These are phyloP conservation scores for Brachionus plicatilis DNA, from an alignment of 1,140 invertebrate species.

Conservation along the genomic window DNA sequence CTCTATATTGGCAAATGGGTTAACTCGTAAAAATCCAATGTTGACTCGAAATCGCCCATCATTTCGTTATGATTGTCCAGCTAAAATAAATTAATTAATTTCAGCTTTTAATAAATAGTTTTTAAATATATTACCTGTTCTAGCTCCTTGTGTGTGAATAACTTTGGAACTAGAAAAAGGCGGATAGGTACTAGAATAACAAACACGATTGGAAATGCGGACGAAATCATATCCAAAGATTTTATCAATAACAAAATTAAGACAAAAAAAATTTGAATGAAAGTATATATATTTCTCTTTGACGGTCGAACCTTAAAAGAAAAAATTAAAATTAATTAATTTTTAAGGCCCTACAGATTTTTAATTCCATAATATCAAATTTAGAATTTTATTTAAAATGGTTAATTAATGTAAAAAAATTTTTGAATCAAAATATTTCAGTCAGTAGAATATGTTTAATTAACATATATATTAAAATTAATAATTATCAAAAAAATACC, in stretches of 20 bases:
- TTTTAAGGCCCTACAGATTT: no score
- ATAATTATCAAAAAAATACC: no score
- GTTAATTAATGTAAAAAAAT: no score
- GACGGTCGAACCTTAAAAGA: slow-evolving; percentile 14
- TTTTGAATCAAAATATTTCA: no score
- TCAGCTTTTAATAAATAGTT: neutral
- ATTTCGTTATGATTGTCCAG: slow-evolving; percentile 10
- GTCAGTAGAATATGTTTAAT: no score
- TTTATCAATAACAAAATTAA: slow-evolving; percentile 21
- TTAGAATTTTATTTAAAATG: no score
- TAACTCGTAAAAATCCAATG: slow-evolving; percentile 30
- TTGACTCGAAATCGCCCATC: neutral
- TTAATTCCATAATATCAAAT: no score
- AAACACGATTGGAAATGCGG: slow-evolving; percentile 33
- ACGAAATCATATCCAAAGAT: slow-evolving; percentile 4
- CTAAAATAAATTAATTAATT: neutral
- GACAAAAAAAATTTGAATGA: slow-evolving; percentile 35
- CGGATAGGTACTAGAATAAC: slow-evolving; percentile 27
- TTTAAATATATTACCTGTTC: neutral
- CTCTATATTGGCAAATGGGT: slow-evolving; percentile 39
- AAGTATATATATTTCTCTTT: slow-evolving; percentile 40
- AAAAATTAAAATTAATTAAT: neutral
- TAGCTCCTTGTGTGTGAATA: slow-evolving; percentile 32
- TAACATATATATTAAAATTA: no score
- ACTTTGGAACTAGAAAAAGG: neutral